Evolutionary conservation across 2,797 vertebrate genomes (phyloP).

Genomic region (Valencia hispanica): DNA sequence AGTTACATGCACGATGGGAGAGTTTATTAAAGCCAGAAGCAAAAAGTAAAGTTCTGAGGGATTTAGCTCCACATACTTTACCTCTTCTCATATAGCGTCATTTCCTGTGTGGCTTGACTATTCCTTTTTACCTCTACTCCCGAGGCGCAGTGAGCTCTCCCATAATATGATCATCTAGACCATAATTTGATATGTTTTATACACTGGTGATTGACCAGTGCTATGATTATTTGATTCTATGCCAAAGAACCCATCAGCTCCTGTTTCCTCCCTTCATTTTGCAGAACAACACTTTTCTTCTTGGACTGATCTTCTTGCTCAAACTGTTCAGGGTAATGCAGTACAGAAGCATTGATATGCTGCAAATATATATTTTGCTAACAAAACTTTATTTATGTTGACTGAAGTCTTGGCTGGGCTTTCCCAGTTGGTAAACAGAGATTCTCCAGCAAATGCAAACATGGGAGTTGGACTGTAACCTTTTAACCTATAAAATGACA

Average conservation of each 20-base stretch:
- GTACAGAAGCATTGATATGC: neutral
- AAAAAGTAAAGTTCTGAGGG: conserved; percentile 37
- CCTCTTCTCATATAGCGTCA: conserved; percentile 48
- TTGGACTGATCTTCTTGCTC: neutral
- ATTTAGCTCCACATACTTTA: conserved; percentile 43
- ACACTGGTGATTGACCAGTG: conserved; percentile 46
- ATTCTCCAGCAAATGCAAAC: conserved; percentile 14
- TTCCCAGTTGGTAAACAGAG: conserved; percentile 5
- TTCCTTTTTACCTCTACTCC: conserved; percentile 44
- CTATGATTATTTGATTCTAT: conserved; percentile 62
- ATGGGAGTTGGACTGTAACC: neutral
- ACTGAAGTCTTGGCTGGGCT: neutral
- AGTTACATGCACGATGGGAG: conserved; percentile 1
- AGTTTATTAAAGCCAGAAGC: conserved; percentile 19
- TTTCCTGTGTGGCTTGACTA: conserved; percentile 51
- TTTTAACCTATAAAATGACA: conserved; percentile 2
- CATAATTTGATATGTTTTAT: conserved; percentile 67
- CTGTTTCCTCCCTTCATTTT: conserved; percentile 39
- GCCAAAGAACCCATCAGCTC: conserved; percentile 50
- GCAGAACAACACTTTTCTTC: conserved; percentile 11
- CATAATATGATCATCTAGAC: conserved; percentile 65
- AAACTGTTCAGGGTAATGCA: neutral
- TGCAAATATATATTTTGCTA: conserved; percentile 6
- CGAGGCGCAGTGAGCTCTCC: conserved; percentile 41
- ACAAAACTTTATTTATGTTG: conserved; percentile 8